Conservation (phyloP, 2,797 vertebrate species). For the Fratercula arctica region DNA sequence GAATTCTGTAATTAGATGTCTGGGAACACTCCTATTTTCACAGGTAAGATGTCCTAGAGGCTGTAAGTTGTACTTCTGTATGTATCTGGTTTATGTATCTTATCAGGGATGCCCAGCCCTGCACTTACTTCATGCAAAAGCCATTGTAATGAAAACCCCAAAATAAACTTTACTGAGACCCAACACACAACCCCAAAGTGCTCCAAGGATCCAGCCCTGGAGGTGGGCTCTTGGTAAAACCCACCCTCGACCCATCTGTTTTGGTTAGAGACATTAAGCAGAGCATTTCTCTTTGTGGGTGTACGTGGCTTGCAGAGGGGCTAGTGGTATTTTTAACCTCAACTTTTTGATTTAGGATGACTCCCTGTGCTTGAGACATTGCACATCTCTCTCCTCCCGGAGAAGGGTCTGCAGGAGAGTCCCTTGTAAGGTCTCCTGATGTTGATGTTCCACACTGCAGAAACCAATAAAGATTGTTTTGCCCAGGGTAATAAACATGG, state of each 20-base stretch:
- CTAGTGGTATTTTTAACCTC: background rate
- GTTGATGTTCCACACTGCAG: background rate
- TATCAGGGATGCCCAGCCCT: background rate
- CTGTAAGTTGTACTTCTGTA: background rate
- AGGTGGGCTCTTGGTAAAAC: background rate
- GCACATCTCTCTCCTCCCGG: background rate
- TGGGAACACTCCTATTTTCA: background rate
- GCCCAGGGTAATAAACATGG: background rate
- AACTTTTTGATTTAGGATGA: background rate
- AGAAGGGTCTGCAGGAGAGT: background rate
- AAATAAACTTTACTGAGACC: background rate
- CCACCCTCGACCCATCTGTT: background rate
- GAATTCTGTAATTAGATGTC: background rate
- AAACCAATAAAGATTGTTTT: background rate
- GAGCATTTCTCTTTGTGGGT: background rate
- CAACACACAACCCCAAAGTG: rapidly evolving
- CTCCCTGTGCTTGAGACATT: background rate
- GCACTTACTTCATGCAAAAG: background rate
- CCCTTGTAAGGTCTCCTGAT: background rate
- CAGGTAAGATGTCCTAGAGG: background rate
- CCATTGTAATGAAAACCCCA: background rate
- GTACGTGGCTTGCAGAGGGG: background rate
- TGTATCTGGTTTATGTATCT: background rate
- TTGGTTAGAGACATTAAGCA: background rate
- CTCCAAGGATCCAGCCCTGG: background rate